Evolutionary conservation across 92 coral and sea anemone species (phyloP).

Genomic region (Epizoanthus illoricatus): DNA sequence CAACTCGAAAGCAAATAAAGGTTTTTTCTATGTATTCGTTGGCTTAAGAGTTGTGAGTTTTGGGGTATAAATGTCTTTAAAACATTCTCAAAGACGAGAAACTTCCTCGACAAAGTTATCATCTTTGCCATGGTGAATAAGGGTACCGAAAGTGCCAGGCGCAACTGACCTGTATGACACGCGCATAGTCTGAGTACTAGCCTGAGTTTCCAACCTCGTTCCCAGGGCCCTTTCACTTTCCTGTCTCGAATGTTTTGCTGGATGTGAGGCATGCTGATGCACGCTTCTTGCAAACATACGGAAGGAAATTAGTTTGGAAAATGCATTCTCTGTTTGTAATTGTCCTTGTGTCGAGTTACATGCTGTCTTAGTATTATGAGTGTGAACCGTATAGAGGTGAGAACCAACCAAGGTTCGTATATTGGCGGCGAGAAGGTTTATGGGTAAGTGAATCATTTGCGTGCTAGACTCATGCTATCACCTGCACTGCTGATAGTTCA

Average conservation of each 20-base stretch:
- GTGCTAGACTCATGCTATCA: too few relatives aligned
- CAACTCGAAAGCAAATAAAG: background rate
- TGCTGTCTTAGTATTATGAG: conserved; percentile 11
- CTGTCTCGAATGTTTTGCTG: too few relatives aligned
- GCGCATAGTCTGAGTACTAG: background rate
- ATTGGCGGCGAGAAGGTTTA: conserved; percentile 37
- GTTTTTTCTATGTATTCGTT: too few relatives aligned
- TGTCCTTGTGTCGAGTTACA: background rate
- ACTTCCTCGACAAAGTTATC: background rate
- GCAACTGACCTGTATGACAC: background rate
- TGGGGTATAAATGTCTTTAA: background rate
- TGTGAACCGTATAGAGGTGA: conserved; percentile 34
- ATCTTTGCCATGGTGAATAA: background rate
- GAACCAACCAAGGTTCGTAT: conserved; percentile 38
- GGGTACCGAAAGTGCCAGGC: conserved; percentile 1
- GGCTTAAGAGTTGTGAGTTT: background rate
- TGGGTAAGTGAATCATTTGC: conserved; percentile 22
- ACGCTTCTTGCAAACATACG: too few relatives aligned
- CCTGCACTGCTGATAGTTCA: too few relatives aligned
- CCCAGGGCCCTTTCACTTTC: too few relatives aligned
- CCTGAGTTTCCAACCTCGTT: too few relatives aligned
- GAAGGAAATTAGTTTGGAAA: too few relatives aligned
- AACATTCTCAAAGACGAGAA: conserved; percentile 12
- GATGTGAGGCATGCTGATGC: too few relatives aligned
- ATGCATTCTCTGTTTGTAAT: too few relatives aligned